Evolutionary conservation across 2,113 vertebrate species (phyloP), one percentile per base, ranked within the genome.

Genomic region (Peromyscus californicus): DNA sequence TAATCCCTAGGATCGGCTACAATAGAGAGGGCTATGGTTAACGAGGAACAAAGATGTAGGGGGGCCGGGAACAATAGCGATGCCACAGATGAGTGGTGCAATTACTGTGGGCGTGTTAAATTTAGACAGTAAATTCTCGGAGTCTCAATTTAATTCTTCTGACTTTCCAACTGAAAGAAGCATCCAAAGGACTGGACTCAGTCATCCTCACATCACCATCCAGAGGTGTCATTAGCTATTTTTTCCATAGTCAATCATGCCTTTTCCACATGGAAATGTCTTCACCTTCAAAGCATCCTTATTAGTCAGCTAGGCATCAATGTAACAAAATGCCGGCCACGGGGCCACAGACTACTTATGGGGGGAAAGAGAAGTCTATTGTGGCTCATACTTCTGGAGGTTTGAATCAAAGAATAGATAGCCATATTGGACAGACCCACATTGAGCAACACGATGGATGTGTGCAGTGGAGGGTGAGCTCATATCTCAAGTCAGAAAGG

Each of bases 91-190:
- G 54, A 89, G 21, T 0, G 19, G 5, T 45, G 1, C 2, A 95
- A 67, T 15, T 89, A 36, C 45, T 61, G 21, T 24, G 12, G 21
- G 21, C 29, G 48, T 3, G 17, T 57, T n/a, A 63, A 45, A 84
- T n/a, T 89, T 88, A n/a, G 86, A 39, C 67, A 83, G 21, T 42
- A 92, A 96, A 85, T 90, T n/a, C 45, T 59, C 61, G 42, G 76
- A 89, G 42, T 45, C 33, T 57, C 69, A n/a, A 5, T 90, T 87
- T 85, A 70, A 15, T 91, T 83, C 12, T 29, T 90, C 45, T 33
- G 59, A 92, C 45, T 96, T 91, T 79, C 29, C 61, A 76, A 29
- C 89, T 45, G 24, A 94, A 97, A 90, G 48, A 63, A 94, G 48
- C 45, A 95, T 91, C 29, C 10, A 65, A 84, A 88, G 85, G 96